Percentiles rank a stretch among this genome's conserved stretches.
These are phyloP conservation scores for Lepidurus packardi DNA, from an alignment of 1,140 invertebrate genomes.

Conservation along the genomic window DNA sequence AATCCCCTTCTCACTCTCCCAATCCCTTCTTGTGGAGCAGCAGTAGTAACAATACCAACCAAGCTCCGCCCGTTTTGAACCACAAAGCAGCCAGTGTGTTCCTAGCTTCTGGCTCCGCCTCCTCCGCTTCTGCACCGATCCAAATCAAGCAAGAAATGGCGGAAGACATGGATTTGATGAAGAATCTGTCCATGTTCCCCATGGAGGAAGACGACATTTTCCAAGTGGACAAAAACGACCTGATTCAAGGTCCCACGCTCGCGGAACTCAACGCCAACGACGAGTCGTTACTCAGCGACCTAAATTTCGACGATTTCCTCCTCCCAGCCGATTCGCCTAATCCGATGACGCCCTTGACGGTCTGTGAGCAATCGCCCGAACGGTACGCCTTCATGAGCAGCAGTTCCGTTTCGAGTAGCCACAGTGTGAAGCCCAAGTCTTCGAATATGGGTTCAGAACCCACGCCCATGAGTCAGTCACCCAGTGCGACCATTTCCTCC, in stretches of 20 bases:
- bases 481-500: slow-evolving; percentile 37
- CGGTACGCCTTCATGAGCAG: slow-evolving; percentile 15
- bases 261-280: slow-evolving; percentile 81
- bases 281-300: slow-evolving; percentile 66
- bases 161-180: slow-evolving; percentile 37
- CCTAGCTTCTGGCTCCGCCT: neutral
- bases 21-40: slow-evolving; percentile 3
- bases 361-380: slow-evolving; percentile 32
- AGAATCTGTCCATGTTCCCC: slow-evolving; percentile 39
- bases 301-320: slow-evolving; percentile 77
- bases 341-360: slow-evolving; percentile 35
- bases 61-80: neutral
- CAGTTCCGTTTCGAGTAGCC: neutral
- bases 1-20: neutral
- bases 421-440: neutral
- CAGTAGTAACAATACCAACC: neutral
- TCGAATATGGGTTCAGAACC: neutral
- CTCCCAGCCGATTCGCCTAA: slow-evolving; percentile 57
- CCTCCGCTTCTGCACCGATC: neutral
- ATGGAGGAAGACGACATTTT: slow-evolving; percentile 83
- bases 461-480: neutral
- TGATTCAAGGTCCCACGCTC: slow-evolving; percentile 72
- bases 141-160: slow-evolving; percentile 3
- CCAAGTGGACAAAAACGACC: slow-evolving; percentile 78
- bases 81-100: neutral